Conservation (phyloP, 1,140 invertebrate genomes). For the Lasaia peninsularis region DNA sequence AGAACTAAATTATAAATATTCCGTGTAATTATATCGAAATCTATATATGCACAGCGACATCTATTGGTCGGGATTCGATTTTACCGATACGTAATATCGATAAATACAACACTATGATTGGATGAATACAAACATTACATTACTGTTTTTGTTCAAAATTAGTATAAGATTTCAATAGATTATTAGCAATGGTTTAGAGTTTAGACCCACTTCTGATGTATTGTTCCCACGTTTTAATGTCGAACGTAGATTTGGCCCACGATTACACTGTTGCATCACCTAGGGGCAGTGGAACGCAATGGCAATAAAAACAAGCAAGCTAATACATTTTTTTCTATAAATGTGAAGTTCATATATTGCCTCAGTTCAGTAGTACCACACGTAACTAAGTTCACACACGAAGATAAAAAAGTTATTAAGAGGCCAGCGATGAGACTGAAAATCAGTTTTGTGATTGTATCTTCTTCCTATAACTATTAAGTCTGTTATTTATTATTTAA, state of each 20-base stretch:
- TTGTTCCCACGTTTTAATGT: constrained; percentile 6
- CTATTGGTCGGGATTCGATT: too few species aligned
- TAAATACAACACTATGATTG: too few species aligned
- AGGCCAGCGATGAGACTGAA: too few species aligned
- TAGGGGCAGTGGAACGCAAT: not conserved
- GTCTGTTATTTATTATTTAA: too few species aligned
- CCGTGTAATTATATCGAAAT: too few species aligned
- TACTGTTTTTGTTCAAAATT: not conserved
- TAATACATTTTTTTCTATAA: constrained; percentile 5
- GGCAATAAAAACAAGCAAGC: not conserved
- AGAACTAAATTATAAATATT: too few species aligned
- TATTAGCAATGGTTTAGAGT: constrained; percentile 1
- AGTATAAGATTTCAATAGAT: not conserved
- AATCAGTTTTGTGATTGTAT: too few species aligned
- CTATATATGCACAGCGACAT: too few species aligned
- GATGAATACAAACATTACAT: not conserved
- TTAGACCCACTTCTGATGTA: not conserved
- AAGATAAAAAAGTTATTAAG: too few species aligned
- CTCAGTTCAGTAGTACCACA: not conserved
- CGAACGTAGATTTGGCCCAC: constrained; percentile 3
- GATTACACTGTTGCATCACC: constrained; percentile 1
- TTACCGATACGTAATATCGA: too few species aligned
- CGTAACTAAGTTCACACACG: not conserved
- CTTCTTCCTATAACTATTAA: too few species aligned
- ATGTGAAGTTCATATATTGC: not conserved